Percentiles rank a stretch among this genome's conserved stretches.
Evolutionary conservation across 2,888 invertebrate species (phyloP).

Genomic region (Mesochorus sp.): DNA sequence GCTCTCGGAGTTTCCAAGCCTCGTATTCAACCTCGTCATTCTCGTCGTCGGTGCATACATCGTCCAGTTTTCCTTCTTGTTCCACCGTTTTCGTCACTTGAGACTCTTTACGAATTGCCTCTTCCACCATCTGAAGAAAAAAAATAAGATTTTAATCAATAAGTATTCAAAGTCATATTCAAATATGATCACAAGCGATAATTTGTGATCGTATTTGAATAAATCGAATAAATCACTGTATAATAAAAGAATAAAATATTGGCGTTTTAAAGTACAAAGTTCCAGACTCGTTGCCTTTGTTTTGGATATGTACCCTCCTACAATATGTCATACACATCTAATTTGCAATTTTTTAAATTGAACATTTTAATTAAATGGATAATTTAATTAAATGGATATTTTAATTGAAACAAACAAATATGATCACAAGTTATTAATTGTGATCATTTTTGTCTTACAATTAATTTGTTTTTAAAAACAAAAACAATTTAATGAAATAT

Average conservation of each 20-base stretch:
- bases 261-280: too few relatives aligned
- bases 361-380: too few relatives aligned
- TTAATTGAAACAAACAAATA: neutral
- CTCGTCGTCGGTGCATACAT: conserved; percentile 96
- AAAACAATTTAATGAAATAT: neutral
- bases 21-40: conserved; percentile 98
- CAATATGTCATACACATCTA: too few relatives aligned
- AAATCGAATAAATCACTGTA: too few relatives aligned
- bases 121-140: conserved; percentile 89
- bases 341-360: too few relatives aligned
- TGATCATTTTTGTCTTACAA: neutral
- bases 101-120: conserved; percentile 92
- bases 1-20: conserved; percentile 98
- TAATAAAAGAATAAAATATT: neutral
- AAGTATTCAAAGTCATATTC: too few relatives aligned
- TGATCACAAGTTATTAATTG: neutral
- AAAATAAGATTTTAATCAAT: too few relatives aligned
- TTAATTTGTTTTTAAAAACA: neutral
- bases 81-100: conserved; percentile 83
- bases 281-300: too few relatives aligned
- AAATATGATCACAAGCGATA: too few relatives aligned
- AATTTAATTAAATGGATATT: too few relatives aligned
- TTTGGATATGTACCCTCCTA: too few relatives aligned
- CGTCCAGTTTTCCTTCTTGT: conserved; percentile 90
- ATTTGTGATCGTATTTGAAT: too few relatives aligned